Evolutionary conservation across 2,888 invertebrate species (phyloP).

Genomic region (Alentia gelatinosa): DNA sequence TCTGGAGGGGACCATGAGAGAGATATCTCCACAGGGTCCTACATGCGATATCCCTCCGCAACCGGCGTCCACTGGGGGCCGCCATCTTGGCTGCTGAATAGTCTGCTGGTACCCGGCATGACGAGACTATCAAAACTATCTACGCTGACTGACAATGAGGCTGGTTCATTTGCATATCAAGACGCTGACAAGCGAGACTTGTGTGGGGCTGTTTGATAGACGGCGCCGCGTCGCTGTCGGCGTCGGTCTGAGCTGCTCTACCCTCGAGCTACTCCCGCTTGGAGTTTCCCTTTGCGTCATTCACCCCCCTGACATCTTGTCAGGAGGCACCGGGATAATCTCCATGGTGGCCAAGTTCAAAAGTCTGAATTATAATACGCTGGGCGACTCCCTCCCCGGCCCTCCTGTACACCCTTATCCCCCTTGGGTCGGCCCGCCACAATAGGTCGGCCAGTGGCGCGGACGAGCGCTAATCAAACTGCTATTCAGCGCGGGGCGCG

Average conservation of each 20-base stretch:
- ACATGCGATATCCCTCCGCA: neutral
- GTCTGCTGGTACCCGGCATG: neutral
- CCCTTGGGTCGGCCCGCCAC: neutral
- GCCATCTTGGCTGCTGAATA: slow-evolving; percentile 19
- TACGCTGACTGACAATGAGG: slow-evolving; percentile 17
- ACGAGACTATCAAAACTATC: slow-evolving; percentile 46
- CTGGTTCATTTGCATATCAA: slow-evolving; percentile 49
- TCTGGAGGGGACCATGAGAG: neutral
- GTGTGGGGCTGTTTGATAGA: neutral
- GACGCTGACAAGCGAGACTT: slow-evolving; percentile 20
- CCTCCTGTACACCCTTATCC: too few relatives aligned
- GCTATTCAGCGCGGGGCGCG: neutral
- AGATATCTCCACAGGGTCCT: neutral
- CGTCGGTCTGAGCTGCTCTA: neutral
- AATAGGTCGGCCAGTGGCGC: neutral
- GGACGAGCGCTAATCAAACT: slow-evolving; percentile 15
- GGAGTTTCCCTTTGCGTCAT: neutral
- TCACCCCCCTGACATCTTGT: slow-evolving; percentile 21
- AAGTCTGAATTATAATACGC: slow-evolving; percentile 34
- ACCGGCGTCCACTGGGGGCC: neutral
- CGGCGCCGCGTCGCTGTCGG: neutral
- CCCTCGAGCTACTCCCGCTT: neutral
- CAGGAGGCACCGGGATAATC: neutral
- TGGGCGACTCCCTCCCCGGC: too few relatives aligned
- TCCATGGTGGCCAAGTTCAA: neutral